Conservation (phyloP, 1,140 invertebrate species). For the Drosophila watanabei region DNA sequence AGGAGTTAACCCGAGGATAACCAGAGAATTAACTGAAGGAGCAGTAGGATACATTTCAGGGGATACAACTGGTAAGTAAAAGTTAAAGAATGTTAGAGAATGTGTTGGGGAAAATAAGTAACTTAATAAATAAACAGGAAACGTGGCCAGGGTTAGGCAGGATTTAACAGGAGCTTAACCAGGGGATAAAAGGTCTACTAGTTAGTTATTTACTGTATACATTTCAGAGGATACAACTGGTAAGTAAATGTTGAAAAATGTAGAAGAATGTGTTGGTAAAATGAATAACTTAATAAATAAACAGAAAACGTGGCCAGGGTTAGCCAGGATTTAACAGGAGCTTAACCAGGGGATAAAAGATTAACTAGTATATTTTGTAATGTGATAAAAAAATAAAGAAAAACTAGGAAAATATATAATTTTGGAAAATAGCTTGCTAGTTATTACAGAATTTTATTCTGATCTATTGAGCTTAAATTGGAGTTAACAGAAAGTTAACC, state of each 20-base stretch:
- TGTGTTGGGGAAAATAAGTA: too few relatives aligned
- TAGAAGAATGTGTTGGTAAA: not conserved
- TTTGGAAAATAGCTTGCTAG: too few relatives aligned
- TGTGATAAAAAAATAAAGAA: too few relatives aligned
- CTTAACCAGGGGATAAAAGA: too few relatives aligned
- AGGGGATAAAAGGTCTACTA: not conserved
- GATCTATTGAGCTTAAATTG: not conserved
- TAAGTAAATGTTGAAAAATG: not conserved
- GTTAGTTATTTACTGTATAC: not conserved
- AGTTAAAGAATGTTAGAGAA: not conserved
- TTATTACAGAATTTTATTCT: not conserved
- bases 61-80: not conserved
- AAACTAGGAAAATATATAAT: too few relatives aligned
- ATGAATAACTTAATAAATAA: not conserved
- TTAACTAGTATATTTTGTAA: too few relatives aligned
- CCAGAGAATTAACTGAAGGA: not conserved
- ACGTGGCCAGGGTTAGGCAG: not conserved
- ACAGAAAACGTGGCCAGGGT: too few relatives aligned
- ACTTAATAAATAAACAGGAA: not conserved
- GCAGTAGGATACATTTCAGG: not conserved
- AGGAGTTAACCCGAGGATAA: not conserved
- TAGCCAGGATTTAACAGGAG: too few relatives aligned
- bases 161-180: not conserved
- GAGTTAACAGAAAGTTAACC: not conserved
- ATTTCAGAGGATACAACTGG: not conserved